phyloP scores from a whole-genome alignment of 2,888 invertebrate genomes.

The Mimas tiliae region DNA sequence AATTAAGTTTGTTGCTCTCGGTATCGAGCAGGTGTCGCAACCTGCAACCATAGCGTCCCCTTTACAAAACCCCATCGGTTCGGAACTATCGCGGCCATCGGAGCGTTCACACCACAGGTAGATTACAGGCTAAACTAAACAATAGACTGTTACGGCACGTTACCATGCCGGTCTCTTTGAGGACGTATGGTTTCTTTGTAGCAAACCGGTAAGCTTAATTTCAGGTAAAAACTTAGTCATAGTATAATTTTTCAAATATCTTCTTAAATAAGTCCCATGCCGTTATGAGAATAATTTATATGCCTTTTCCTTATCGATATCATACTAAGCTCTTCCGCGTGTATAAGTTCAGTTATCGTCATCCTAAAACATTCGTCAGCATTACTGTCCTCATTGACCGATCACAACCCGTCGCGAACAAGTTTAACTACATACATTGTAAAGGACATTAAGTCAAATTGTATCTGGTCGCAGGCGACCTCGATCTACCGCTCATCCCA shows the following conservation, averaged over 20 bases:
- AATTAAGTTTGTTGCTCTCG: neutral
- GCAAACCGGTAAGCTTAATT: neutral
- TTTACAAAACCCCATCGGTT: constrained; percentile 46
- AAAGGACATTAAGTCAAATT: constrained; percentile 24
- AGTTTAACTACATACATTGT: constrained; percentile 33
- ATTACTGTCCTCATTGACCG: neutral
- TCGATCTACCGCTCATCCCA: constrained; percentile 69
- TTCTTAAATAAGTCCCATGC: neutral
- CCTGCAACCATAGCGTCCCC: constrained; percentile 44
- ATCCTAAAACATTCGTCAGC: neutral
- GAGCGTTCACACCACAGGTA: constrained; percentile 51
- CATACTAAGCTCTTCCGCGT: neutral
- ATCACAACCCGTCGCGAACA: constrained; percentile 24
- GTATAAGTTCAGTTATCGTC: neutral
- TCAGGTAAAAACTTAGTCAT: constrained; percentile 12
- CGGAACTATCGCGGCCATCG: constrained; percentile 60
- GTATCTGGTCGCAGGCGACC: constrained; percentile 38
- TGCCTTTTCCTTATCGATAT: neutral
- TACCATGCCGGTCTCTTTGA: neutral
- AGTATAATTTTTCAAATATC: neutral
- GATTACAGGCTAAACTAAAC: constrained; percentile 16
- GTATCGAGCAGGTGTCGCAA: constrained; percentile 39
- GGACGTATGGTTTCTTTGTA: constrained; percentile 6
- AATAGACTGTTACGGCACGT: constrained; percentile 7
- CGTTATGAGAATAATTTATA: neutral